Evolutionary conservation across 2,113 vertebrate genomes (phyloP), one percentile per base, ranked within the genome.

Genomic region (Alouatta palliata): DNA sequence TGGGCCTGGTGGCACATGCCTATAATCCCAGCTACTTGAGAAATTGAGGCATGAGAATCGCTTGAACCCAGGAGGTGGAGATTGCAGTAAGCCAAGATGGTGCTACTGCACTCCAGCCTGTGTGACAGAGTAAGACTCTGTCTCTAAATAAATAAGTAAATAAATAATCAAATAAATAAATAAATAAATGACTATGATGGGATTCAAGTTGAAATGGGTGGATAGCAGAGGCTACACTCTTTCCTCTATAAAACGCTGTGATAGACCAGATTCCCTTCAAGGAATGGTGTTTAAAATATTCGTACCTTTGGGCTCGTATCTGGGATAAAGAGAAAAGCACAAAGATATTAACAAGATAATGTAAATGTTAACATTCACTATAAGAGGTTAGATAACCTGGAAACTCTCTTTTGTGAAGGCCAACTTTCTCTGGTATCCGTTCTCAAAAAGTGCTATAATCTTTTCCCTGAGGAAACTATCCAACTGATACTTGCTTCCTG

Each of bases 331-430:
- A 58, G 68, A 40, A 37, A 85, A 21, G 71, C 49, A 96, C 89
- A 45, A 47, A 82, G 93, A 92, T 37, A 87, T 93, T 94, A 93
- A 96, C 47, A 79, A 75, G 91, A 96, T 97, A 95, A 96, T 87
- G 95, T 86, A 97, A 96, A 97, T 96, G 97, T 96, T 98, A 97
- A 95, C 90, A 81, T 97, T 98, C 73, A 58, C 80, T 90, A 97
- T 91, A 97, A 91, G 96, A 96, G n/a, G 80, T 92, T 94, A 93
- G 90, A 96, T 93, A 71, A 49, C 37, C 86, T 23, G 45, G 56
- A 32, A 80, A 49, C 23, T 84, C 45, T 81, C 85, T 45, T 96
- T 96, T 95, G 66, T 70, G 97, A 96, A 88, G 79, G 91, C 94
- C 96, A 97, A 35, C 16, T 49, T 96, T 47, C 1, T 77, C 52